Evolutionary conservation across 1,140 invertebrate genomes (phyloP), one percentile per base, ranked within the genome.

Genomic region (Popillia japonica): DNA sequence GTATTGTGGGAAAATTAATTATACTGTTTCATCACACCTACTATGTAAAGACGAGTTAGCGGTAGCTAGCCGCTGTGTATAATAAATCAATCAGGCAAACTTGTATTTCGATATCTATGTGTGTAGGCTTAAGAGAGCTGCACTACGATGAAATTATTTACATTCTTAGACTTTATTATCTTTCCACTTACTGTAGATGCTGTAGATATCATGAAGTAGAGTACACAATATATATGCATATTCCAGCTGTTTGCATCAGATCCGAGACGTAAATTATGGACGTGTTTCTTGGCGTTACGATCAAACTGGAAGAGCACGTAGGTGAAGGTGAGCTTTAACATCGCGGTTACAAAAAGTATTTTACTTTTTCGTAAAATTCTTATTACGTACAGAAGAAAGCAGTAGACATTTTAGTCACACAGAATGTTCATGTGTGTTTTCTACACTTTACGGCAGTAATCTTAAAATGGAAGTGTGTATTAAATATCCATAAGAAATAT

Each of bases 1-100:
- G 48, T 3, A 17, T 55, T 55, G 48, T 55, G 48, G 48, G 48
- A 55, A 55, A 55, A 17, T 55, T 55, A 55, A 55, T 55, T 55
- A 55, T 55, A 17, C 48, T 17, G 17, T 55, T 55, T 55, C 48
- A 55, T 55, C 48, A 55, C 48, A 55, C 11, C 48, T 55, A 55
- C 14, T 55, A n/a, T n/a, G n/a, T n/a, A 17, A 55, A 14, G n/a
- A 17, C 2, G 48, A 17, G 14, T 6, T 55, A 55, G n/a, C 48
- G 48, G 48, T 55, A 55, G 48, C 48, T 17, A n/a, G 48, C 48
- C 48, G 6, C 48, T 55, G 48, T 55, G 48, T 55, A 17, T 55
- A 55, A 55, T 55, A 55, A 17, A 17, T 55, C n/a, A 55, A 6
- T 17, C 14, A 17, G 48, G 14, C 48, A 17, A 55, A 17, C n/a